Conservation (phyloP, 2,888 invertebrate genomes). For the Arrhopalites spinosus region DNA sequence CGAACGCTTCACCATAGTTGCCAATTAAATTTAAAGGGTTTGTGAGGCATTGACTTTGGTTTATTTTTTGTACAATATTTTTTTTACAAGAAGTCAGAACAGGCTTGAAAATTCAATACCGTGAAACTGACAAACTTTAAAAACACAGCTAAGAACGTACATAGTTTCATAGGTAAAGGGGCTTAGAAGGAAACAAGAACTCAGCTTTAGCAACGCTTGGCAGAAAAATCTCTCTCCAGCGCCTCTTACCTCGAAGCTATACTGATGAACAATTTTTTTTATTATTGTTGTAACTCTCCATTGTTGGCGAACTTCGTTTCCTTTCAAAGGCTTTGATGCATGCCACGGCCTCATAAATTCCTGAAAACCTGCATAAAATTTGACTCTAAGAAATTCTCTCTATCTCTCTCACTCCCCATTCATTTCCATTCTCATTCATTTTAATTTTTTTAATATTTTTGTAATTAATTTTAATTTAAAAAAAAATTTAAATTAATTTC, state of each 20-base stretch:
- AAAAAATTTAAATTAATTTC: too few species aligned
- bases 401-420: not conserved
- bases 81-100: not conserved
- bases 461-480: too few species aligned
- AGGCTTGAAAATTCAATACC: too few species aligned
- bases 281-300: not conserved
- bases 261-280: too few species aligned
- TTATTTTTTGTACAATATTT: not conserved
- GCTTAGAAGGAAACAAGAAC: too few species aligned
- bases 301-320: slow-evolving; percentile 12
- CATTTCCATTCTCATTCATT: not conserved
- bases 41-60: not conserved
- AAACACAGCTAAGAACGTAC: too few species aligned
- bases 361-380: not conserved
- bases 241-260: too few species aligned
- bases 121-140: too few species aligned
- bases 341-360: not conserved
- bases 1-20: not conserved
- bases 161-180: too few species aligned
- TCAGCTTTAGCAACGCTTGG: too few species aligned
- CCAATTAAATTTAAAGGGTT: not conserved
- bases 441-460: too few species aligned
- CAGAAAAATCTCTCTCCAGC: too few species aligned
- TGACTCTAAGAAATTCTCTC: not conserved
- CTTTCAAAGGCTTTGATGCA: not conserved